Base-by-base conservation (phyloP, 2,888 invertebrate species). In the Polydesmus complanatus region DNA sequence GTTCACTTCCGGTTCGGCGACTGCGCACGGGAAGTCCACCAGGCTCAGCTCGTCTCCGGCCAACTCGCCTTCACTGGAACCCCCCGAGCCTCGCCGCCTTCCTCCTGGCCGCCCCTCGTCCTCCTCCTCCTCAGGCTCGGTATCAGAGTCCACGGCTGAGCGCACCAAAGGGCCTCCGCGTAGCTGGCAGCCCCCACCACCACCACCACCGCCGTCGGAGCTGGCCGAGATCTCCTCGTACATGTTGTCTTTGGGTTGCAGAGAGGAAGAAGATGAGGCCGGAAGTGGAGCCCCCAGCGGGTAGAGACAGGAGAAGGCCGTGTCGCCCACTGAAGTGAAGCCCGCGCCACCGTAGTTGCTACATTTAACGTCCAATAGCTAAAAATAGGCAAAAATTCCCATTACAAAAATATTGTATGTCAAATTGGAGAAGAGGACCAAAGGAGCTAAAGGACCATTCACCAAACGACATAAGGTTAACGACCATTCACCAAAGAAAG, bases 41-140 rank as follows among this genome's bases (percentile, higher is more conserved):
- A 67, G 61, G 55, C 67, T 67, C 37, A 67, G 62, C 37, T 67
- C 67, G 37, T 67, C 67, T 55, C 66, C 67, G 19, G 67, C 67
- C 51, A 67, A 63, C 19, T 67, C 67, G 22, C 66, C 67, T 57
- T 67, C 67, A 59, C 67, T 67, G 58, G 64, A 65, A 11, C 64
- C 64, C 1, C 66, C 62, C 26, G 66, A 58, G 14, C 62, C 48
- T 1, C 22, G n/a, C 19, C n/a, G 8, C 53, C n/a, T 14, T 19
- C n/a, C 11, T 14, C 22, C 53, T 11, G n/a, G 14, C 11, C n/a
- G n/a, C 22, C 8, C 21, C 51, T 50, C 58, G n/a, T 49, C 58
- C 3, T 27, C 58, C 1, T 56, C 56, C 51, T 65, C 67, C 37
- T 65, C 66, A 53, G 65, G 65, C 27, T 67, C 67, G 22, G 66